phyloP scores from a whole-genome alignment of 2,888 invertebrate species.

The Steromphala cineraria region DNA sequence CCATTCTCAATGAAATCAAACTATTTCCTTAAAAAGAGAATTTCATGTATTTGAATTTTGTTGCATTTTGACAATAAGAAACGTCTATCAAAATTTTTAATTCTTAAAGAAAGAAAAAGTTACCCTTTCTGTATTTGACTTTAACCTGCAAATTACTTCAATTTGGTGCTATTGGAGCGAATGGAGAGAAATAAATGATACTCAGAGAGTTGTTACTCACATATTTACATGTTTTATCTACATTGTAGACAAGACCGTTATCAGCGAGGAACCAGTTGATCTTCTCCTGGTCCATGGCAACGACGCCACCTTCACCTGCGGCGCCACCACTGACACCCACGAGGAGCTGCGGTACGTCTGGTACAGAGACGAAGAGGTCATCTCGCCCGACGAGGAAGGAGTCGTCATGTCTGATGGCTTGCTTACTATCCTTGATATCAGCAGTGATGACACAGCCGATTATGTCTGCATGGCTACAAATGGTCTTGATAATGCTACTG shows the following conservation, averaged over 20 bases:
- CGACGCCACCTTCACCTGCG: conserved; percentile 57
- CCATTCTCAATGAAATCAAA: too few relatives aligned
- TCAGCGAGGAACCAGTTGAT: conserved; percentile 44
- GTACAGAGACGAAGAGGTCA: conserved; percentile 53
- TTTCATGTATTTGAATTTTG: too few relatives aligned
- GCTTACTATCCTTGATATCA: conserved; percentile 51
- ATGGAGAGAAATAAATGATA: too few relatives aligned
- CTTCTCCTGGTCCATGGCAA: conserved; percentile 41
- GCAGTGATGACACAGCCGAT: conserved; percentile 86
- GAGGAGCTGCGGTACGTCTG: conserved; percentile 77
- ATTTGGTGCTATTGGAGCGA: too few relatives aligned
- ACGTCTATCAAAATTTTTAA: too few relatives aligned
- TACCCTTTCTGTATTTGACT: too few relatives aligned
- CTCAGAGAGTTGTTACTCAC: too few relatives aligned
- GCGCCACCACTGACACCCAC: conserved; percentile 60
- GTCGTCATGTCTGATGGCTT: conserved; percentile 45
- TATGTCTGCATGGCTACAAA: conserved; percentile 97
- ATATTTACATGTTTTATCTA: background rate
- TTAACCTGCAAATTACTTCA: too few relatives aligned
- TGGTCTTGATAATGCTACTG: conserved; percentile 88
- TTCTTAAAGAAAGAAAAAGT: too few relatives aligned
- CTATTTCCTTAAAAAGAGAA: too few relatives aligned
- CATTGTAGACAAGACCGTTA: conserved; percentile 58
- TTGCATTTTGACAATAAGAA: too few relatives aligned
- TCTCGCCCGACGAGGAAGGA: conserved; percentile 40